A percentile compares a stretch with the other conserved stretches of the same genome.
These are phyloP conservation scores for Melanotaenia pygmaea DNA, from an alignment of 2,797 vertebrate genomes.

Conservation along the genomic window DNA sequence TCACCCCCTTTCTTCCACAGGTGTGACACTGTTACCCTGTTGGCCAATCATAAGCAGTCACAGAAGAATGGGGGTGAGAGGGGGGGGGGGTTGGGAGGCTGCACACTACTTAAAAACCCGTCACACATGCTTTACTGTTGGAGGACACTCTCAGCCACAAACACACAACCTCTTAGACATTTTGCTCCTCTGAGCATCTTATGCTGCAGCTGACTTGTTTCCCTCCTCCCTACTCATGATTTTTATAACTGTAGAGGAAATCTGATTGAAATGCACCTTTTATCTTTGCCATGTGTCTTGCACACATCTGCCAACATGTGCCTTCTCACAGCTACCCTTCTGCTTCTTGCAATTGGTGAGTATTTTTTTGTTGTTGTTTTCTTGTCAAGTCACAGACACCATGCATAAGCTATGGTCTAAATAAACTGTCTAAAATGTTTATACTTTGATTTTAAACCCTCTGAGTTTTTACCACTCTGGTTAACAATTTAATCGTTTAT, in stretches of 20 bases:
- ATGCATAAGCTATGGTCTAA: background rate
- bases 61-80: constrained; percentile 1
- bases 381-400: background rate
- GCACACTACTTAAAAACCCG: constrained; percentile 39
- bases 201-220: background rate
- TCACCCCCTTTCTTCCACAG: constrained; percentile 30
- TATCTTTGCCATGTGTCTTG: background rate
- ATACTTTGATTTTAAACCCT: constrained; percentile 2
- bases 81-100: constrained; percentile 24
- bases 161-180: constrained; percentile 14
- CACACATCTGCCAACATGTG: constrained; percentile 71
- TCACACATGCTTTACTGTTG: constrained; percentile 29
- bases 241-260: constrained; percentile 1
- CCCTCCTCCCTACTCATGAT: background rate
- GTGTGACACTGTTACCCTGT: background rate
- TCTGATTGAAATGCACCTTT: background rate
- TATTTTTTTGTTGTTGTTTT: constrained; percentile 30
- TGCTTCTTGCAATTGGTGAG: constrained; percentile 78
- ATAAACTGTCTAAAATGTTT: background rate
- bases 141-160: constrained; percentile 22
- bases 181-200: background rate
- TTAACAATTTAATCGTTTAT: background rate
- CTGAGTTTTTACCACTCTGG: background rate
- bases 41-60: constrained; percentile 67
- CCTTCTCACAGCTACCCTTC: constrained; percentile 55